Conservation (phyloP, 2,888 invertebrate genomes). For the Epirrita christyi region DNA sequence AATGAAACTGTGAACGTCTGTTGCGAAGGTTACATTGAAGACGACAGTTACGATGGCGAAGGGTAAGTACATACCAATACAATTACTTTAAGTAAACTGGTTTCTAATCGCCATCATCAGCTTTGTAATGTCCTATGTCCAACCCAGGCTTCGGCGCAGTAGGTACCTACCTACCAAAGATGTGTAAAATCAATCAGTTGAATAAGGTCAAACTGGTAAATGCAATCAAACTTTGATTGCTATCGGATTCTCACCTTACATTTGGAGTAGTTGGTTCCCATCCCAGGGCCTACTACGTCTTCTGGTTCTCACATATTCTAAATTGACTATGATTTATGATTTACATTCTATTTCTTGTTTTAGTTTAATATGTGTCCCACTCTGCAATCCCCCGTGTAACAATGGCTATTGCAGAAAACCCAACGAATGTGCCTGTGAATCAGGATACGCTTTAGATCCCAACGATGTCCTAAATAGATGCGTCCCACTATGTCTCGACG, state of each 20-base stretch:
- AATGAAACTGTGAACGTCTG: conserved; percentile 38
- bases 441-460: conserved; percentile 36
- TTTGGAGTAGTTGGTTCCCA: no score
- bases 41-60: conserved; percentile 24
- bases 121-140: no score
- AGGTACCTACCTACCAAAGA: no score
- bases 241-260: no score
- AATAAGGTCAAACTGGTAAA: no score
- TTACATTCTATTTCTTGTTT: conserved; percentile 6
- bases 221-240: no score
- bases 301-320: neutral
- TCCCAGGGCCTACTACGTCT: neutral
- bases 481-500: conserved; percentile 39
- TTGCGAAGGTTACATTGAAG: conserved; percentile 42
- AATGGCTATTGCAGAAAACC: conserved; percentile 46
- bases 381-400: conserved; percentile 40
- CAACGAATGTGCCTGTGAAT: conserved; percentile 41
- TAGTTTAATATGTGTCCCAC: conserved; percentile 42
- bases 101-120: no score
- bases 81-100: no score
- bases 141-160: no score
- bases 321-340: neutral
- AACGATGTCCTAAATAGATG: conserved; percentile 28
- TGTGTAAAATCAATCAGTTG: no score
- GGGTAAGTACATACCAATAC: conserved; percentile 25